Conservation (phyloP, 2,797 vertebrate genomes). For the Brotogeris chrysoptera region DNA sequence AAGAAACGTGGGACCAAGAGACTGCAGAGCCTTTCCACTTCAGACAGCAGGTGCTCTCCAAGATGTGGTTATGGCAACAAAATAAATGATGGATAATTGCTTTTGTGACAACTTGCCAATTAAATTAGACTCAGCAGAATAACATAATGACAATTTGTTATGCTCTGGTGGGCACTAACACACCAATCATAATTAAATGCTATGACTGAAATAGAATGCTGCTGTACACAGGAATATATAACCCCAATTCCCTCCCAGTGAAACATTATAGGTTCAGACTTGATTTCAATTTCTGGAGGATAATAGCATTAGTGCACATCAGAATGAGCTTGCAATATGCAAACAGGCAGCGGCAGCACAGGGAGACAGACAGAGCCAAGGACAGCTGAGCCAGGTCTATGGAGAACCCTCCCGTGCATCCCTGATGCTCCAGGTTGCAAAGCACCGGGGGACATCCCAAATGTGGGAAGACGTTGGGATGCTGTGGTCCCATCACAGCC, state of each 20-base stretch:
- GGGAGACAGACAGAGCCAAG: constrained; percentile 14
- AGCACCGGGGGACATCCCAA: not conserved
- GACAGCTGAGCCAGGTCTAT: not conserved
- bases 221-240: constrained; percentile 84
- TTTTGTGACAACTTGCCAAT: constrained; percentile 96
- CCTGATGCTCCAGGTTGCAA: not conserved
- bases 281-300: constrained; percentile 85
- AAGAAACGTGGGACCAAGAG: constrained; percentile 75
- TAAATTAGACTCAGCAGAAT: constrained; percentile 95
- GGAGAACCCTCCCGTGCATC: not conserved
- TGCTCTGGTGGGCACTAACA: constrained; percentile 93
- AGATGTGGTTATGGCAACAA: constrained; percentile 92
- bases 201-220: constrained; percentile 87
- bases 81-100: constrained; percentile 96
- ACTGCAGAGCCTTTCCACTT: constrained; percentile 68
- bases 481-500: not conserved
- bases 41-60: constrained; percentile 89
- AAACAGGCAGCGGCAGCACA: constrained; percentile 47
- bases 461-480: not conserved
- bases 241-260: constrained; percentile 86
- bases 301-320: constrained; percentile 81
- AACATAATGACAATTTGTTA: constrained; percentile 97
- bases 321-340: constrained; percentile 71
- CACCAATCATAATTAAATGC: constrained; percentile 96
- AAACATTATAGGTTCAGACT: constrained; percentile 85